Evolutionary conservation across 2,113 vertebrate species (phyloP), one percentile per base, ranked within the genome.

Genomic region (Phycodurus eques): DNA sequence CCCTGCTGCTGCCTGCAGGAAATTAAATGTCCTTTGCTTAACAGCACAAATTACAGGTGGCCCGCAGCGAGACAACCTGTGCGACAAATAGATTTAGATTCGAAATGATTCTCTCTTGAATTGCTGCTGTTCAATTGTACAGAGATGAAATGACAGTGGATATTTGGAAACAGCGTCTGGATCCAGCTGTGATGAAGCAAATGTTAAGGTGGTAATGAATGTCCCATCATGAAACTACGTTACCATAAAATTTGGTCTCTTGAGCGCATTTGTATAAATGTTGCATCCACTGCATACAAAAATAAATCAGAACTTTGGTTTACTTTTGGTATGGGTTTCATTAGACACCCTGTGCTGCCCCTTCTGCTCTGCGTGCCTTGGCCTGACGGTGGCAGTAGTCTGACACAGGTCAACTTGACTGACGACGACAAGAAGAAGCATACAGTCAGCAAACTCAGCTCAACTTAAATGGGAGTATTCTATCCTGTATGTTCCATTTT

Each of bases 1-100:
- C 71, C 71, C 64, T 67, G 81, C 82, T 87, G 76, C 46, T 75
- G 86, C 84, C 88, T 68, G 86, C 85, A 88, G 90, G 89, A 92
- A 91, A 91, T 92, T 80, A 92, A 92, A 90, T 90, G 90, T 81
- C 90, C 87, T 88, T 91, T 91, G 88, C 89, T 92, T 90, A 92
- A 90, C 90, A 84, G 89, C 88, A 89, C 87, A 89, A 88, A 92
- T 90, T 89, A 90, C 87, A 90, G 86, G 83, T 90, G 86, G 86
- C 85, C 83, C 85, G 76, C 73, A 8, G 86, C 72, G 83, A 81
- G 83, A 80, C 77, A 83, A 88, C 85, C 85, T 87, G 83, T 85
- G 83, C 73, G 76, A 90, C 88, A 89, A 89, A 91, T 87, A 88
- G 85, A 89, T 89, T 89, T 87, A 85, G 83, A 88, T 80, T 68